Percentiles rank a stretch among this genome's conserved stretches.
phyloP scores from a whole-genome alignment of 2,797 vertebrate species.

The Tangara arthus region DNA sequence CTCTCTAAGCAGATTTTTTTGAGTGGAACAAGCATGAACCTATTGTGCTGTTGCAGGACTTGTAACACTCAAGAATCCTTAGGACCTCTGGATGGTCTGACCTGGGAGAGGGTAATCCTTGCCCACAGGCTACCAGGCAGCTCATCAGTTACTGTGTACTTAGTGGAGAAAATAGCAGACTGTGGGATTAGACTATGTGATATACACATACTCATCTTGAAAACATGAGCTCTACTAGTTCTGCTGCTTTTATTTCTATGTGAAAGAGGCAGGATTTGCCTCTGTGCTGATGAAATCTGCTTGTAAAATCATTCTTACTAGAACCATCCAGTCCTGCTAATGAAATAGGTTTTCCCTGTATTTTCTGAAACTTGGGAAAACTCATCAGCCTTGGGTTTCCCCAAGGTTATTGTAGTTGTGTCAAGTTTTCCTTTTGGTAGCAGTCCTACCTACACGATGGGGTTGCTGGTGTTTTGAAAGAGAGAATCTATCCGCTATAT shows the following conservation, averaged over 20 bases:
- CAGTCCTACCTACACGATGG: neutral
- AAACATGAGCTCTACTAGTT: neutral
- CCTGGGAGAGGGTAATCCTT: neutral
- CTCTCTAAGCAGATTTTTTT: neutral
- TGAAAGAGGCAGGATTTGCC: neutral
- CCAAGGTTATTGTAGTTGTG: neutral
- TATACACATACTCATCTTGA: neutral
- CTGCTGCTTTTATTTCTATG: neutral
- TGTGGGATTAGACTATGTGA: rapidly evolving
- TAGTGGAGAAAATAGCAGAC: neutral
- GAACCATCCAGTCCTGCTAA: neutral
- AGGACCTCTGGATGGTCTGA: neutral
- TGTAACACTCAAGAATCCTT: neutral
- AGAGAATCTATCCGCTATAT: neutral
- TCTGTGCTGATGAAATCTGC: neutral
- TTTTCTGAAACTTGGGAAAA: neutral
- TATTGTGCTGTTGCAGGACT: neutral
- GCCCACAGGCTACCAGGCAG: neutral
- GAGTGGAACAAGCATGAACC: neutral
- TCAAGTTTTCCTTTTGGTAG: neutral
- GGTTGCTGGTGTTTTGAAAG: neutral
- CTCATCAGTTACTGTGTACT: neutral
- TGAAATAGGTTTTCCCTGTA: neutral
- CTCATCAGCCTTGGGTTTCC: neutral
- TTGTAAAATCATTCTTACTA: neutral